Evolutionary conservation across 2,888 invertebrate species (phyloP).

Genomic region (Tipula vernalis): DNA sequence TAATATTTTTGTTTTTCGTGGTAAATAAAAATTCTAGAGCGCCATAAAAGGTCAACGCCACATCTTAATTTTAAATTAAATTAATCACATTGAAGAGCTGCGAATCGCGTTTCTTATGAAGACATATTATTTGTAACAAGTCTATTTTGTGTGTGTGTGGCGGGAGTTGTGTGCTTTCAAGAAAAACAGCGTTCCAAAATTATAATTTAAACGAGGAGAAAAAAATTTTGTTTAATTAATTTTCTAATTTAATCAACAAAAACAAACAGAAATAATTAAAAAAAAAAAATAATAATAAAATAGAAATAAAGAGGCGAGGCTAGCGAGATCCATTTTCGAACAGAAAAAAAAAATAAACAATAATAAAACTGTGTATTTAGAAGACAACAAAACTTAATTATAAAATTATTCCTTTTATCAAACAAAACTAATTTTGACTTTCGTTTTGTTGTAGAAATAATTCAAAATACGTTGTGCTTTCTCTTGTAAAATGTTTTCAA

Average conservation of each 20-base stretch:
- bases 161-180: neutral
- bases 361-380: neutral
- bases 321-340: neutral
- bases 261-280: neutral
- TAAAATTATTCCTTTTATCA: neutral
- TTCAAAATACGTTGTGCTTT: neutral
- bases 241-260: neutral
- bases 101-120: neutral
- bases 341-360: neutral
- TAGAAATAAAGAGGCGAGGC: neutral
- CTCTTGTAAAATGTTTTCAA: neutral
- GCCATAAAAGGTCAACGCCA: neutral
- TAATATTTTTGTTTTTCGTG: neutral
- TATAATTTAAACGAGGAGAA: neutral
- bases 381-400: slow-evolving; percentile 1
- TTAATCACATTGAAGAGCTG: neutral
- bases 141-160: neutral
- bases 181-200: neutral
- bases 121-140: no score
- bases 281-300: neutral
- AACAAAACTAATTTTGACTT: neutral
- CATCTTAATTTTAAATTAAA: neutral
- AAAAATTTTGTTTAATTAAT: neutral
- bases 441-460: neutral
- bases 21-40: neutral